Conservation (phyloP, 2,888 invertebrate genomes). For the Scaptodrosophila latifasciaeformis region DNA sequence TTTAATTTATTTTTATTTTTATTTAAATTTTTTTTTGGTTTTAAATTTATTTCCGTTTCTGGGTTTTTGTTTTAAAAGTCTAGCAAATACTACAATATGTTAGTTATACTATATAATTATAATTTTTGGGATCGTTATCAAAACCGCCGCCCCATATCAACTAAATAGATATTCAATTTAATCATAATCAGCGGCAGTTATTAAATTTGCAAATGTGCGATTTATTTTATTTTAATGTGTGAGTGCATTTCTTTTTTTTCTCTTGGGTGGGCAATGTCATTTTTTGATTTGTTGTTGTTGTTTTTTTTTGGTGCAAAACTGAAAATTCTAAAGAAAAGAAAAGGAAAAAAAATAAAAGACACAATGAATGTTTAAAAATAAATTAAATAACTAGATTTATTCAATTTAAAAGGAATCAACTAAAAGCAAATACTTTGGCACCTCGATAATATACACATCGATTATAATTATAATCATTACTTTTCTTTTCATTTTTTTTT, state of each 20-base stretch:
- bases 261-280: conserved; percentile 30
- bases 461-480: no score
- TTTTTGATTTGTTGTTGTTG: conserved; percentile 8
- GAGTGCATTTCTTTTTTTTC: conserved; percentile 1
- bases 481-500: no score
- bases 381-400: conserved; percentile 48
- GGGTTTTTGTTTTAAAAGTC: conserved; percentile 21
- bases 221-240: no score
- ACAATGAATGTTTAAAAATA: not conserved
- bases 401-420: conserved; percentile 41
- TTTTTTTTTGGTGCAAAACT: no score
- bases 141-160: no score
- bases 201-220: no score
- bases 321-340: conserved; percentile 6
- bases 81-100: conserved; percentile 53
- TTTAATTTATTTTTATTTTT: conserved; percentile 12
- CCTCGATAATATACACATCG: conserved; percentile 36
- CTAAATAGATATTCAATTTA: no score
- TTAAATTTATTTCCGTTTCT: conserved; percentile 50
- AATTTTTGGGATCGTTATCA: no score
- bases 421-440: conserved; percentile 67
- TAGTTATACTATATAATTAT: conserved; percentile 18
- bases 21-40: conserved; percentile 18
- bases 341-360: conserved; percentile 23
- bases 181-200: no score